Percentiles rank a stretch among this genome's conserved stretches.
These are phyloP conservation scores for Andrena bicolor DNA, from an alignment of 2,888 invertebrate genomes.

Conservation along the genomic window DNA sequence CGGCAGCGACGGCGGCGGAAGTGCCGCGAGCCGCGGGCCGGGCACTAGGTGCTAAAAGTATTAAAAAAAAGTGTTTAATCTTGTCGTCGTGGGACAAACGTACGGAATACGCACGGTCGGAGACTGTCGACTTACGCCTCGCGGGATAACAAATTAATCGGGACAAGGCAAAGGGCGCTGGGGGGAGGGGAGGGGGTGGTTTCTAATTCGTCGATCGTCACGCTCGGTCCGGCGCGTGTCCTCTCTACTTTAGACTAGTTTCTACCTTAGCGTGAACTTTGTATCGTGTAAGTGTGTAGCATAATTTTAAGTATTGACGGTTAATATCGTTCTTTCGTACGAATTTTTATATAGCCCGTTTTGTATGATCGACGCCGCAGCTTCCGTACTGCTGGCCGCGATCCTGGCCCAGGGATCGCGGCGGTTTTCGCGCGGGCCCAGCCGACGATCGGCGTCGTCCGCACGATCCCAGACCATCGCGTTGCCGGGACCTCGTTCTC, in stretches of 20 bases:
- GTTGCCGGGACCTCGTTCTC: background rate
- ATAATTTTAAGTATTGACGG: conserved; percentile 57
- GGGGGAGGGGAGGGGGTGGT: too few species aligned
- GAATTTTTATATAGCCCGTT: conserved; percentile 69
- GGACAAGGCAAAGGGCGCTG: background rate
- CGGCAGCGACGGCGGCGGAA: conserved; percentile 67
- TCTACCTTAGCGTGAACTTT: conserved; percentile 60
- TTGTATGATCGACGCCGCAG: conserved; percentile 61
- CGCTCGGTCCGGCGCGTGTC: conserved; percentile 46
- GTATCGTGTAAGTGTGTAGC: conserved; percentile 68
- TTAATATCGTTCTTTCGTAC: conserved; percentile 68
- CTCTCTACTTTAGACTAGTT: conserved; percentile 64
- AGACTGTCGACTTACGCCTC: conserved; percentile 64
- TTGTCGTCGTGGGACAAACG: conserved; percentile 72
- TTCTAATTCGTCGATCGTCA: conserved; percentile 34
- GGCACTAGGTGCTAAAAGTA: conserved; percentile 81
- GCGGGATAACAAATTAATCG: background rate
- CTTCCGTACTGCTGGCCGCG: conserved; percentile 51
- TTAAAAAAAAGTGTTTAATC: conserved; percentile 73
- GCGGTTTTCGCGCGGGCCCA: conserved; percentile 33
- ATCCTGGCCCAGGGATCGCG: conserved; percentile 28
- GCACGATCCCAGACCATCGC: background rate
- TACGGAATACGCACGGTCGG: conserved; percentile 66
- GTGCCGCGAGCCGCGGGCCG: conserved; percentile 75
- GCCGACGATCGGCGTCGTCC: conserved; percentile 29